A percentile compares a stretch with the other conserved stretches of the same genome.
phyloP scores from a whole-genome alignment of 2,797 vertebrate genomes.

The Lycodopsis pacificus region DNA sequence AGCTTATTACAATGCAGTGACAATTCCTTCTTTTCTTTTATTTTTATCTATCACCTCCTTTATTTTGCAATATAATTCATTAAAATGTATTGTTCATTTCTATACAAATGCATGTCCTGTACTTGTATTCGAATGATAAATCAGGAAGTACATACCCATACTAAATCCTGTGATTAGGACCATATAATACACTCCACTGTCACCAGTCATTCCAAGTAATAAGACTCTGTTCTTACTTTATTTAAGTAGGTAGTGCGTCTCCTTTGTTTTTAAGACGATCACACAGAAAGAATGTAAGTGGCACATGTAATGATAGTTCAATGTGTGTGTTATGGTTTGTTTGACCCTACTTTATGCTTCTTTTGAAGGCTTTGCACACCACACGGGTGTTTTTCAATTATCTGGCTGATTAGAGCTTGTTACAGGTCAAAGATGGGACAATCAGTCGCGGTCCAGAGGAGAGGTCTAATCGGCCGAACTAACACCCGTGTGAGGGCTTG shows the following conservation, averaged over 20 bases:
- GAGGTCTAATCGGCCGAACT: background rate
- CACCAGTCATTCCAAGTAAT: slow-evolving; percentile 5
- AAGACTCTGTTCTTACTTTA: background rate
- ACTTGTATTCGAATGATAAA: background rate
- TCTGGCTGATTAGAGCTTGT: background rate
- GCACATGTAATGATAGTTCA: background rate
- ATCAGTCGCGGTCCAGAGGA: no score
- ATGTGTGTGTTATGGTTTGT: slow-evolving; percentile 1
- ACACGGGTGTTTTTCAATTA: background rate
- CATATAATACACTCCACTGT: slow-evolving; percentile 15
- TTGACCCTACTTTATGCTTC: background rate
- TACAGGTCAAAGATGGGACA: background rate
- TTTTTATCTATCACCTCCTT: background rate
- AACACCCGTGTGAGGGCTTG: background rate
- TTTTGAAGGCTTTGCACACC: background rate
- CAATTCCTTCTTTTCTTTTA: background rate
- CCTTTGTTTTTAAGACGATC: slow-evolving; percentile 11
- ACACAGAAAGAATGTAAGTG: background rate
- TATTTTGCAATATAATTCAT: slow-evolving; percentile 5
- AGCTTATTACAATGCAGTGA: background rate
- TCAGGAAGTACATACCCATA: background rate
- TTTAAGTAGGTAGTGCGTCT: background rate
- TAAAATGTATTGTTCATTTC: background rate
- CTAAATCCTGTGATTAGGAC: background rate
- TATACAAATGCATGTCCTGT: background rate